These are phyloP conservation scores for Chiloscyllium plagiosum DNA, from an alignment of 2,113 vertebrate genomes.

Conservation along the genomic window DNA sequence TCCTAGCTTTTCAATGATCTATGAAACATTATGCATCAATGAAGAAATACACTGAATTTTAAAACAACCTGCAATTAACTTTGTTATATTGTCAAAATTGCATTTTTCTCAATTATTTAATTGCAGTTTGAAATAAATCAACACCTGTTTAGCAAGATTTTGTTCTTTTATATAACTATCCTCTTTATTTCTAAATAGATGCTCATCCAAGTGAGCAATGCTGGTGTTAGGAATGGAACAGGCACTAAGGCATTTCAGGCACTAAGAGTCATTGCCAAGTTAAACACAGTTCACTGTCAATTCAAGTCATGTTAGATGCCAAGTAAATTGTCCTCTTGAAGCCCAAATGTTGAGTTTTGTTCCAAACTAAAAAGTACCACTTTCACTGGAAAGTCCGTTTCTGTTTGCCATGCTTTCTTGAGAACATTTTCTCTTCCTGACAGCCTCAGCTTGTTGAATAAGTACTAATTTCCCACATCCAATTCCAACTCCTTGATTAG, in stretches of 20 bases:
- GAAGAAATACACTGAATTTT: not conserved
- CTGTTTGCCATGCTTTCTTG: not conserved
- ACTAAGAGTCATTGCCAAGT: not conserved
- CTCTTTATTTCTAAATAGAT: not conserved
- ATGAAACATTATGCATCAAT: not conserved
- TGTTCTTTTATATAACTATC: not conserved
- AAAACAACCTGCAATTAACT: constrained; percentile 7
- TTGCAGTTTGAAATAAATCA: not conserved
- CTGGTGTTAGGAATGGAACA: not conserved
- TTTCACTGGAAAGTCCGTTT: not conserved
- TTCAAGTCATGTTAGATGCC: not conserved
- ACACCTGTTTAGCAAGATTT: not conserved
- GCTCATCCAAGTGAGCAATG: not conserved
- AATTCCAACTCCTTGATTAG: not conserved
- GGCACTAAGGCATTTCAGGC: no score
- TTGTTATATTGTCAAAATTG: not conserved
- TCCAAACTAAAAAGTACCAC: not conserved
- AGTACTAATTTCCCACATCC: not conserved
- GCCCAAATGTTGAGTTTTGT: not conserved
- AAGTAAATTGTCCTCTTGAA: not conserved
- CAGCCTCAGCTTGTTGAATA: not conserved
- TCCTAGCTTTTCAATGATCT: not conserved
- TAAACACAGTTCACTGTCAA: not conserved
- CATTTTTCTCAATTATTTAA: not conserved
- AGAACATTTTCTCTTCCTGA: not conserved